Base-by-base conservation (phyloP, 2,113 vertebrate genomes). In the Oreochromis niloticus region DNA sequence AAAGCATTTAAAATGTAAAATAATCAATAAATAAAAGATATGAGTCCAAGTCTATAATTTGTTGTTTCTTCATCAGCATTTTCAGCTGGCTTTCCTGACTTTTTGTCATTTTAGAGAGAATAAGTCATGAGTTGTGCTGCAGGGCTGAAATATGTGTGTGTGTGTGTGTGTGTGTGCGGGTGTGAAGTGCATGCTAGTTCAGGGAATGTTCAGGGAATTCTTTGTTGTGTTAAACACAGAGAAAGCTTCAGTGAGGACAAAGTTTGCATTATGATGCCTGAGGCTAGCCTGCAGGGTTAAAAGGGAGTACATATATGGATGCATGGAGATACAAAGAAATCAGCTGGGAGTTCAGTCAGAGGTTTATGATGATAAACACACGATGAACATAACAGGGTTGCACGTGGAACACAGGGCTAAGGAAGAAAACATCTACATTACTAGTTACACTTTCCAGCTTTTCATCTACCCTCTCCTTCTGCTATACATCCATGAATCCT, bases 121-220 rank as follows among this genome's bases (percentile, higher is more conserved):
- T 92, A 92, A 94, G 80, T 90, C 81, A 94, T 94, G 92, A 93
- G 91, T 48, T 91, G 66, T 82, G 73, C 71, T 88, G 81, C 85
- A 81, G 87, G 91, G 84, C 27, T 78, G 57, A 50, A 78, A 54
- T 80, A 46, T 34, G 34, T 50, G 57, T 43, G 5, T 48, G 5
- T 12, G 1, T 48, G 46, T 22, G n/a, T n/a, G n/a, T n/a, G n/a
- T n/a, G 50, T 43, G 54, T 50, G 4, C 34, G 6, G 6, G 43
- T 56, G 55, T 87, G 57, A 61, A 59, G 41, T 79, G 34, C 19
- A 87, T 84, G 27, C n/a, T 11, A 71, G 71, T 82, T 34, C 30
- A 61, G 30, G 57, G 57, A 81, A 87, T 50, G 82, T 71, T 87
- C 12, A 59, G 87, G 88, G 87, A 91, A 59, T 88, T 87, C 39